Conservation (phyloP, 2,113 vertebrate species). For the Empidonax alnorum region DNA sequence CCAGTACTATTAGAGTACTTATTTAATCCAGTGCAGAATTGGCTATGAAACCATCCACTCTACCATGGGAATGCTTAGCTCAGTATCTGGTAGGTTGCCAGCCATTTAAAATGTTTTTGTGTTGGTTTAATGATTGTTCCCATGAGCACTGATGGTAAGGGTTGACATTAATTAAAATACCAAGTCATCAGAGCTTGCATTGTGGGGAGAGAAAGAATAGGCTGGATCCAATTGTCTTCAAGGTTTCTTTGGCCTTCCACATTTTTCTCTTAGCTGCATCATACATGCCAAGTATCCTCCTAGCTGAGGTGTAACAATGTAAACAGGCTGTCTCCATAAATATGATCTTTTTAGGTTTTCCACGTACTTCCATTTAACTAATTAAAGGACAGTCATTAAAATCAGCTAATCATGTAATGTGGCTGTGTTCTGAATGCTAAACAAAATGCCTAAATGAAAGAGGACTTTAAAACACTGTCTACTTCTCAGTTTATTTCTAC, state of each 20-base stretch:
- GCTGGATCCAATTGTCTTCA: constrained; percentile 48
- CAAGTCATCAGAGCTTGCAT: constrained; percentile 70
- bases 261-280: constrained; percentile 23
- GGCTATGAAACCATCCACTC: constrained; percentile 65
- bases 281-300: not conserved
- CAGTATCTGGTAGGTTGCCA: constrained; percentile 75
- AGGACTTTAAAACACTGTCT: constrained; percentile 56
- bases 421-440: constrained; percentile 59
- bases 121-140: constrained; percentile 69
- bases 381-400: constrained; percentile 59
- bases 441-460: constrained; percentile 49
- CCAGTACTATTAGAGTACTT: constrained; percentile 53
- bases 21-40: constrained; percentile 72
- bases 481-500: constrained; percentile 39
- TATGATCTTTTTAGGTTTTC: constrained; percentile 35
- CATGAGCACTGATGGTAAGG: constrained; percentile 56
- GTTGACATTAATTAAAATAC: constrained; percentile 72
- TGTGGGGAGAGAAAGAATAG: constrained; percentile 28
- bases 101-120: constrained; percentile 77
- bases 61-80: constrained; percentile 72
- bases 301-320: constrained; percentile 28
- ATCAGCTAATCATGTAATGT: constrained; percentile 55
- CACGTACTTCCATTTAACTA: constrained; percentile 27
- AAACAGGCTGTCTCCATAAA: constrained; percentile 19
- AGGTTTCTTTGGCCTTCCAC: constrained; percentile 25